Evolutionary conservation across 1,140 invertebrate species (phyloP).

Genomic region (Mya arenaria): DNA sequence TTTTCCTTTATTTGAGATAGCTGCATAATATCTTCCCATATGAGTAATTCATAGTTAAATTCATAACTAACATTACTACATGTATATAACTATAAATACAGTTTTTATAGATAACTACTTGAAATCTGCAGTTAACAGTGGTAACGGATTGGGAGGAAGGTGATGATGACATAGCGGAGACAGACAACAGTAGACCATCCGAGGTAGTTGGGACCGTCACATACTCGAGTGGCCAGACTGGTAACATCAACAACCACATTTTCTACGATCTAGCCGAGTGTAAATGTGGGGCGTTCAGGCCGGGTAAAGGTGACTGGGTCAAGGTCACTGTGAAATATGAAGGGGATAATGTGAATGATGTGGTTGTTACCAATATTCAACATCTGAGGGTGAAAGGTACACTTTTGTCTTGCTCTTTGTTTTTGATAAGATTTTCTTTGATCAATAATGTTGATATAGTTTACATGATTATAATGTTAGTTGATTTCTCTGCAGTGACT

Average conservation of each 20-base stretch:
- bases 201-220: conserved; percentile 70
- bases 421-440: too few species aligned
- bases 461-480: too few species aligned
- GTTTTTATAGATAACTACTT: too few species aligned
- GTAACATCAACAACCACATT: conserved; percentile 68
- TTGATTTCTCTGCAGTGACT: too few species aligned
- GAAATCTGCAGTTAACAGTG: too few species aligned
- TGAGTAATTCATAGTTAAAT: too few species aligned
- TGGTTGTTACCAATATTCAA: conserved; percentile 61
- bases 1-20: too few species aligned
- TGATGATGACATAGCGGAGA: conserved; percentile 38
- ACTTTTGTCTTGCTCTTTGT: too few species aligned
- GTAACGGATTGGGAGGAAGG: conserved; percentile 54
- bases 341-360: conserved; percentile 28
- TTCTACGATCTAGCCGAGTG: conserved; percentile 60
- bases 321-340: conserved; percentile 59
- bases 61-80: too few species aligned
- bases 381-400: conserved; percentile 73
- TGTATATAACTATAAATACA: too few species aligned
- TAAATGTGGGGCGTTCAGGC: conserved; percentile 62
- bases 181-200: conserved; percentile 4
- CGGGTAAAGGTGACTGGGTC: conserved; percentile 75
- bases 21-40: too few species aligned
- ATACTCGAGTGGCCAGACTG: conserved; percentile 54
- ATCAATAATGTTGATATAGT: too few species aligned